Conservation (phyloP, 2,797 vertebrate genomes). For the Megalops cyprinoides region DNA sequence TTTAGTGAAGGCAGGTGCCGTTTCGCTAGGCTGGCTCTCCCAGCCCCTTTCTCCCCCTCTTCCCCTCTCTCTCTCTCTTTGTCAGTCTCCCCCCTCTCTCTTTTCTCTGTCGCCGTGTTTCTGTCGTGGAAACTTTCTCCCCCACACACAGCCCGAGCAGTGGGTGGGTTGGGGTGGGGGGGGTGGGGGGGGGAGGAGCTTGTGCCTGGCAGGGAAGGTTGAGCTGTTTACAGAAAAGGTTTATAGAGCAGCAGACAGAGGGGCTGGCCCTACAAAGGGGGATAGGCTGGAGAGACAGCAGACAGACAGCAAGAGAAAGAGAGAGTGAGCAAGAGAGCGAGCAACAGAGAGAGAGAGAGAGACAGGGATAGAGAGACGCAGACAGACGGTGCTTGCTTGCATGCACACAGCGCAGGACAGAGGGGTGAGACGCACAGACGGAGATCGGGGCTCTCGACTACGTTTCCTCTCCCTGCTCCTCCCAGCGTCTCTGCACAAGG, state of each 20-base stretch:
- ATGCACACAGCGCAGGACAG: slow-evolving; percentile 43
- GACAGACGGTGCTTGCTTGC: slow-evolving; percentile 33
- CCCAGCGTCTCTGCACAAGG: slow-evolving; percentile 6
- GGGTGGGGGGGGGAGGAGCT: slow-evolving; percentile 44
- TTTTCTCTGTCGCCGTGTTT: slow-evolving; percentile 35
- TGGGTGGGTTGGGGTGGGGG: slow-evolving; percentile 36
- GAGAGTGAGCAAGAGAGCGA: slow-evolving; percentile 31
- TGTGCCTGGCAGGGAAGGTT: slow-evolving; percentile 49
- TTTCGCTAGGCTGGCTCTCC: too few species aligned
- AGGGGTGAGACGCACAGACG: slow-evolving; percentile 42
- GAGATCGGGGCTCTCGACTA: slow-evolving; percentile 34
- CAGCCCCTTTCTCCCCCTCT: slow-evolving; percentile 23
- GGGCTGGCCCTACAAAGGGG: slow-evolving; percentile 50
- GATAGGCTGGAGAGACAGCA: slow-evolving; percentile 49
- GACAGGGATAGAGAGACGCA: slow-evolving; percentile 18
- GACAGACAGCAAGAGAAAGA: slow-evolving; percentile 44
- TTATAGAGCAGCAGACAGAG: slow-evolving; percentile 56
- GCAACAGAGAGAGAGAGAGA: slow-evolving; percentile 4
- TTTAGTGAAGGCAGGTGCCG: slow-evolving; percentile 22
- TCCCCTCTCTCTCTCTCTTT: slow-evolving; percentile 34
- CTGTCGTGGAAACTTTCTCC: slow-evolving; percentile 49
- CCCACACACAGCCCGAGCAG: slow-evolving; percentile 36
- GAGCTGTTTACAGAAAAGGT: slow-evolving; percentile 56
- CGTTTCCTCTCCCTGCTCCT: slow-evolving; percentile 32
- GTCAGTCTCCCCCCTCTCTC: slow-evolving; percentile 19